Base-by-base conservation (phyloP, 2,113 vertebrate genomes). In the Istiophorus platypterus region DNA sequence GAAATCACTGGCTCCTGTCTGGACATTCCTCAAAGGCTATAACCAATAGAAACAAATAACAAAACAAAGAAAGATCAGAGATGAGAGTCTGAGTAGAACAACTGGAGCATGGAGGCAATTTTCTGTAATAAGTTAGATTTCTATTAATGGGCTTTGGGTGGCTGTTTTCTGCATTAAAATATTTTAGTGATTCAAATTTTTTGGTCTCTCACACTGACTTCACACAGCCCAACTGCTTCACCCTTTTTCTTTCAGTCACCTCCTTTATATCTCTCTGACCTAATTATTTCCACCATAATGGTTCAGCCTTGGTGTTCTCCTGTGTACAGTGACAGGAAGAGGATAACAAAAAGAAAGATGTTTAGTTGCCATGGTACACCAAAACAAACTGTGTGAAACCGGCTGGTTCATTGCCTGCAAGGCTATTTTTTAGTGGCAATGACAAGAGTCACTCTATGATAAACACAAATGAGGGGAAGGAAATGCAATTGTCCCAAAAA, bases 321-420 rank as follows among this genome's bases (percentile, higher is more conserved):
- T 47, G 54, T 49, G 34, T 37, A 24, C 18, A 31, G 39, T 67
- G 79, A 81, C 77, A 87, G 81, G 80, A 82, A 88, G 61, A 12
- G 69, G 29, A 85, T 52, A 13, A 77, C 72, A 27, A 47, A 10
- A 39, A 7, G 39, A 92, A 81, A 89, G 89, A 92, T 89, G 76
- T 72, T 78, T 45, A 5, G 94, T 95, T 91, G 68, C 93, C 86
- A 93, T 94, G 92, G 85, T 20, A 67, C 85, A 80, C 37, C 90
- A 94, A 93, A 95, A 95, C 94, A 95, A 93, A 94, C 59, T 57
- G 54, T n/a, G 31, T 78, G 69, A 86, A 76, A 72, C 61, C 58
- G 82, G 85, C 76, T 85, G 75, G 83, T 79, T 66, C 79, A 64
- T 76, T 76, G 77, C 68, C 67, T 29, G 13, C 42, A 59, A 82